Evolutionary conservation across 2,888 invertebrate genomes (phyloP).

Genomic region (Sesia apiformis): DNA sequence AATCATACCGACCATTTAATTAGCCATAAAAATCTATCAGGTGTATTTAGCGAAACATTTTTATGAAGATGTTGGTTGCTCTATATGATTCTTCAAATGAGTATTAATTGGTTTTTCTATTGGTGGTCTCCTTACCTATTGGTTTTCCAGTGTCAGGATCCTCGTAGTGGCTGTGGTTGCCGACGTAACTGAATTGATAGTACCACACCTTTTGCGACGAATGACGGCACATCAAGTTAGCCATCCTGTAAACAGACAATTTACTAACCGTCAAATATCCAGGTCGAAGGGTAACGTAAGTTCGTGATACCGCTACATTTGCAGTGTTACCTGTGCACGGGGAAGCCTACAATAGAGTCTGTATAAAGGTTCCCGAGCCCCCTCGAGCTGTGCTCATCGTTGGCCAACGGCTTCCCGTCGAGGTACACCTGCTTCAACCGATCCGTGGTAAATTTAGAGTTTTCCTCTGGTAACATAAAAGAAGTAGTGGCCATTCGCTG

Average conservation of each 20-base stretch:
- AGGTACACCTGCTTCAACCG: conserved; percentile 65
- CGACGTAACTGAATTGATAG: conserved; percentile 77
- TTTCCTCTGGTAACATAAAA: conserved; percentile 75
- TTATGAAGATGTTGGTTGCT: too few species aligned
- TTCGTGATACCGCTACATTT: too few species aligned
- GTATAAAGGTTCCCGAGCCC: conserved; percentile 70
- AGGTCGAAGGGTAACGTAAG: neutral
- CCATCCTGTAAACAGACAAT: conserved; percentile 42
- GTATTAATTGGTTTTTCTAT: too few species aligned
- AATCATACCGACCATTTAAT: neutral
- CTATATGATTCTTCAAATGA: too few species aligned
- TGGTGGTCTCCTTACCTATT: conserved; percentile 60
- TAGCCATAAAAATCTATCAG: neutral
- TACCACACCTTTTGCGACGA: conserved; percentile 75
- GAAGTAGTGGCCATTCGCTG: conserved; percentile 77
- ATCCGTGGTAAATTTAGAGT: conserved; percentile 61
- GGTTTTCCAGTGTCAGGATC: conserved; percentile 67
- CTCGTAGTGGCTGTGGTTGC: conserved; percentile 72
- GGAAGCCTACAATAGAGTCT: conserved; percentile 75
- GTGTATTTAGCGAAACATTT: neutral
- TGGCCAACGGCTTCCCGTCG: conserved; percentile 24
- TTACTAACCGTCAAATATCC: neutral
- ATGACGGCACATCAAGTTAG: conserved; percentile 72
- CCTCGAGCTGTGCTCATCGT: conserved; percentile 38
- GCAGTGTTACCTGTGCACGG: conserved; percentile 56